A percentile compares a stretch with the other conserved stretches of the same genome.
phyloP scores from a whole-genome alignment of 2,888 invertebrate species.

The Phalangium opilio region DNA sequence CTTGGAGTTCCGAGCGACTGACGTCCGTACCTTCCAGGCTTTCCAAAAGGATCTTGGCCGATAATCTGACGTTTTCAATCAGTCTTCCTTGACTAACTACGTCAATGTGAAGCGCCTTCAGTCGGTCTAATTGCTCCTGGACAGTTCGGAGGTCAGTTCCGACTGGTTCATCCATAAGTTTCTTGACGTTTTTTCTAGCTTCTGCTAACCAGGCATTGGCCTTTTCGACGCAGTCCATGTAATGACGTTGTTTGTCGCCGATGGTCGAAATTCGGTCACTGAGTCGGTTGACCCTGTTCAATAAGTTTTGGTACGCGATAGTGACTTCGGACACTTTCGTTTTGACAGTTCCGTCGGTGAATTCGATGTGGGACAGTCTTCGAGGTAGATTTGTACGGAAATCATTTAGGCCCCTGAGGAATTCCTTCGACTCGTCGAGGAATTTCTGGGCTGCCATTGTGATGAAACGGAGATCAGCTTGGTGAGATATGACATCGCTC shows the following conservation, averaged over 20 bases:
- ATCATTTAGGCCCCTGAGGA: constrained; percentile 63
- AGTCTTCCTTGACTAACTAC: constrained; percentile 69
- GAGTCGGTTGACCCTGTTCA: constrained; percentile 62
- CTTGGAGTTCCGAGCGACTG: constrained; percentile 59
- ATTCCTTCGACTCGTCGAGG: constrained; percentile 86
- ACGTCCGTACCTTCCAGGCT: constrained; percentile 54
- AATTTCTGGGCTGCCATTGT: constrained; percentile 94
- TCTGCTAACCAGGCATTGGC: constrained; percentile 62
- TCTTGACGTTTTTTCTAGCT: constrained; percentile 57
- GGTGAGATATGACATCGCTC: constrained; percentile 84
- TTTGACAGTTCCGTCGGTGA: constrained; percentile 56
- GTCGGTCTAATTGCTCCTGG: constrained; percentile 67
- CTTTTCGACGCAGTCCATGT: constrained; percentile 65
- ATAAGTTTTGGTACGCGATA: constrained; percentile 47
- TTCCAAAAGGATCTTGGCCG: constrained; percentile 32
- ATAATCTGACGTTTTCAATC: constrained; percentile 61
- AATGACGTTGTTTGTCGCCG: constrained; percentile 57
- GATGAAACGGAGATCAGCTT: constrained; percentile 86
- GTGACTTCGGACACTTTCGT: constrained; percentile 62
- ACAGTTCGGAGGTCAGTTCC: constrained; percentile 74
- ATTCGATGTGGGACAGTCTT: constrained; percentile 58
- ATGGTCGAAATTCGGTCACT: constrained; percentile 66
- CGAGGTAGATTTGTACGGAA: constrained; percentile 64
- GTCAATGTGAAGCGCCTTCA: constrained; percentile 71
- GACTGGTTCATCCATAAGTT: constrained; percentile 61